Evolutionary conservation across 2,113 vertebrate genomes (phyloP).

Genomic region (Rhinolophus sinicus): DNA sequence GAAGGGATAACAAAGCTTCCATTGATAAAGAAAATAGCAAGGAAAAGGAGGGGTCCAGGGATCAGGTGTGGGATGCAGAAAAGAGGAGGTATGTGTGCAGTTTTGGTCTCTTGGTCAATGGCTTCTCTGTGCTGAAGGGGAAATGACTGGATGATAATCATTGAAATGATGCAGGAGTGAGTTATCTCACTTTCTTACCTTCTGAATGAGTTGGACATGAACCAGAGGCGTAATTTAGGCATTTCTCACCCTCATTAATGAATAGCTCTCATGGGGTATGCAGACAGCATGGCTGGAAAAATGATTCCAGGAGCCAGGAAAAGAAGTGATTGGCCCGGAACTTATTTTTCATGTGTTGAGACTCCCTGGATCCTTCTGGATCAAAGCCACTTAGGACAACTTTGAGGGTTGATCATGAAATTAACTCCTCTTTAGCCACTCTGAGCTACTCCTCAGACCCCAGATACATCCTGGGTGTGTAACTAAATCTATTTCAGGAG

Average conservation of each 20-base stretch:
- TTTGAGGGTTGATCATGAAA: neutral
- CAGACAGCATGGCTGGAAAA: conserved; percentile 62
- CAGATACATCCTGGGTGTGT: neutral
- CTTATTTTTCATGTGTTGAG: conserved; percentile 57
- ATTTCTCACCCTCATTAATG: conserved; percentile 77
- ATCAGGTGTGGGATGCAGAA: neutral
- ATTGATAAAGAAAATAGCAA: neutral
- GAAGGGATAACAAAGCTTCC: conserved; percentile 19
- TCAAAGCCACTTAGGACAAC: conserved; percentile 21
- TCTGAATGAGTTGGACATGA: conserved; percentile 74
- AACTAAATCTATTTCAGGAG: neutral
- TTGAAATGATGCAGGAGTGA: conserved; percentile 25
- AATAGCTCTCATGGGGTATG: conserved; percentile 72
- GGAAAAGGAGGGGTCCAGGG: neutral
- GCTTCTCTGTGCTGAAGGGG: conserved; percentile 28
- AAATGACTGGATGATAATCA: conserved; percentile 36
- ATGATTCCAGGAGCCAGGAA: conserved; percentile 71
- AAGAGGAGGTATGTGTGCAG: neutral
- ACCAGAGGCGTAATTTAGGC: conserved; percentile 76
- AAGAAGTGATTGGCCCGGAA: conserved; percentile 64
- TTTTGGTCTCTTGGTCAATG: neutral
- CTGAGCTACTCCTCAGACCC: neutral
- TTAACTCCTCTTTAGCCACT: conserved; percentile 5
- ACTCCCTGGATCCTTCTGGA: conserved; percentile 64
- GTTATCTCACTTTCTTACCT: conserved; percentile 71